Percentiles rank a stretch among this genome's conserved stretches.
phyloP scores from a whole-genome alignment of 2,888 invertebrate genomes.

The Anagyrus pseudococci region DNA sequence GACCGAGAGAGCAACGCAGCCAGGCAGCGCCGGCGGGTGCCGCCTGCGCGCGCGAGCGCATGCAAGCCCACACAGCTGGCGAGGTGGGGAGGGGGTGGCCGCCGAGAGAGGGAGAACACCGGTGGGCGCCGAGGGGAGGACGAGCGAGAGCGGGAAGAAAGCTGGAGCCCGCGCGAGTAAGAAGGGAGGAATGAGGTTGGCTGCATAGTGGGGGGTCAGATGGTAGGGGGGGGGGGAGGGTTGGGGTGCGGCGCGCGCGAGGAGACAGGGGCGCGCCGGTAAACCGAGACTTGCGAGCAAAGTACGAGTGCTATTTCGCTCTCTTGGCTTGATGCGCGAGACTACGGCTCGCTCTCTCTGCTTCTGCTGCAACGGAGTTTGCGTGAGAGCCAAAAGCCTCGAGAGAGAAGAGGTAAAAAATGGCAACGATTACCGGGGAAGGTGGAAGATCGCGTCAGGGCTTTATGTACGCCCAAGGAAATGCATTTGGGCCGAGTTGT shows the following conservation, averaged over 20 bases:
- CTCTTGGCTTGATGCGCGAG: background rate
- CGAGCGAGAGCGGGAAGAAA: no score
- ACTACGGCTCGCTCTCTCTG: no score
- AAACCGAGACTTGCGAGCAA: no score
- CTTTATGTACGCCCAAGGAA: no score
- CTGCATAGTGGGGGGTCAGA: no score
- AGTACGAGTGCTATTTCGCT: background rate
- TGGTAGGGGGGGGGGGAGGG: constrained; percentile 7
- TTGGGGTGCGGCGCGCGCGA: background rate
- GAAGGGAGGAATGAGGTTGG: constrained; percentile 7
- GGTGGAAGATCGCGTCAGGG: no score
- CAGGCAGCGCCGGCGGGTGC: constrained; percentile 40
- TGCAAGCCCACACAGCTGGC: background rate
- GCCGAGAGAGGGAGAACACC: constrained; percentile 16
- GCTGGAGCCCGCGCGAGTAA: no score
- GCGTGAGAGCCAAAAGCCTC: no score
- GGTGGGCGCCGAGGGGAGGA: background rate
- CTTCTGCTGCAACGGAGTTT: no score
- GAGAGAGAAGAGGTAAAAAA: no score
- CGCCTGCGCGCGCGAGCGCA: constrained; percentile 20
- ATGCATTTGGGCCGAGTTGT: no score
- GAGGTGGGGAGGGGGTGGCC: constrained; percentile 41
- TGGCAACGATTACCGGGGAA: no score
- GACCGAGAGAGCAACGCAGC: constrained; percentile 56
- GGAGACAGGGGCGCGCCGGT: background rate